Base-by-base conservation (phyloP, 1,140 invertebrate genomes). In the Helicorthomorpha holstii region DNA sequence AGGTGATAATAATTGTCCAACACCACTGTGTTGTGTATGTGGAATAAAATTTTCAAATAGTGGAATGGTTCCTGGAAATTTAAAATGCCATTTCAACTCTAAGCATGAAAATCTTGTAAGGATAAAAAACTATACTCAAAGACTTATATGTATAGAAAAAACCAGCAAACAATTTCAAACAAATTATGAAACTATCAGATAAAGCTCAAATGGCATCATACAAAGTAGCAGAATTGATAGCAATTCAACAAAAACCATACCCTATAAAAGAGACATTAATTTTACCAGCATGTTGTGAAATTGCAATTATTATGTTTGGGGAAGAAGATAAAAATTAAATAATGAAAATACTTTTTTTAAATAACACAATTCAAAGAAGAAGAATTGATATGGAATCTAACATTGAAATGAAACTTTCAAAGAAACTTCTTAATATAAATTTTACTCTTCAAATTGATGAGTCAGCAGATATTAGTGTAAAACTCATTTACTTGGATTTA, bases 381-480 rank as follows among this genome's bases (percentile, higher is more conserved):
- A 51, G 51, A 12, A 43, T 7, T 27, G 34, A 55, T 34, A 51
- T 52, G 45, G 47, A 44, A 14, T 21, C 10, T 10, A 50, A 51
- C 50, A 41, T 54, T 29, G 49, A 54, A 29, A 25, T 49, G 49
- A 48, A 27, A 47, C 23, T 51, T 14, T 16, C 24, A 22, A 45
- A 52, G 34, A 49, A 26, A 27, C 45, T 49, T 48, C 14, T 24
- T 27, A 49, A 52, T 48, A 47, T 23, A 44, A n/a, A 45, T 19
- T 56, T 53, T 52, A 53, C 53, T 38, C 19, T 57, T 24, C 49
- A 57, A 55, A 42, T 52, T 19, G 53, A 54, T 52, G 53, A 57
- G 48, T 48, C 53, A 26, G 55, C 44, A 21, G 48, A 54, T 45
- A 51, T 54, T 44, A 51, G 21, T 29, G n/a, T n/a, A n/a, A n/a